Base-by-base conservation (phyloP, 2,888 invertebrate genomes). In the Sycophila texana region DNA sequence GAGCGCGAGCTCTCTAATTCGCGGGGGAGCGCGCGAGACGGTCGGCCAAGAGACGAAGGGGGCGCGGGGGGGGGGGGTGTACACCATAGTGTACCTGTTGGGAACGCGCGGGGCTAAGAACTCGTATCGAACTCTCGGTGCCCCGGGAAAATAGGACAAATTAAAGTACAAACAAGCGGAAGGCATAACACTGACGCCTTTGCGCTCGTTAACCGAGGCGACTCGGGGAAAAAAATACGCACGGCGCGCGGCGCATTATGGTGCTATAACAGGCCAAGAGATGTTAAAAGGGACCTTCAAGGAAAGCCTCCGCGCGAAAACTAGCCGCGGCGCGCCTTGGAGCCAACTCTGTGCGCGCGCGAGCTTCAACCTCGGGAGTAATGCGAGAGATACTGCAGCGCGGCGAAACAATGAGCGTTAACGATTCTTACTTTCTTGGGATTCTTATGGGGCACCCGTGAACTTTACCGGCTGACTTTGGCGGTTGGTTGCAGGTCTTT, bases 131-230 rank as follows among this genome's bases (percentile, higher is more conserved):
- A 70, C 74, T 74, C 51, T 18, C 22, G 53, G n/a, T 58, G 74
- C 20, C 70, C 7, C 16, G 74, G 47, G 53, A 76, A 75, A 79
- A 80, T 76, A 63, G 68, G 72, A 76, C 72, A 73, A 80, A 76
- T 80, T 76, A 72, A 76, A 68, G 67, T 80, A 76, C 73, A 76
- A 80, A 76, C 75, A 68, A 80, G 80, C 76, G 75, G 70, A 74
- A 74, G 74, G 74, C 70, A 78, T 72, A 68, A 72, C 68, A 68
- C 78, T 73, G 73, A 67, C 73, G 73, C 70, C 71, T 67, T 71
- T 75, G 61, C 78, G 73, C 73, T 78, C 78, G 78, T 78, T 78
- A 78, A 73, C 73, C 16, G 67, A 61, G 57, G 26, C 30, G 47
- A 12, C 26, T 39, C 71, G 57, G 20, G n/a, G n/a, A 12, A 20